Evolutionary conservation across 1,140 invertebrate species (phyloP).

Genomic region (Protaetia brevitarsis): DNA sequence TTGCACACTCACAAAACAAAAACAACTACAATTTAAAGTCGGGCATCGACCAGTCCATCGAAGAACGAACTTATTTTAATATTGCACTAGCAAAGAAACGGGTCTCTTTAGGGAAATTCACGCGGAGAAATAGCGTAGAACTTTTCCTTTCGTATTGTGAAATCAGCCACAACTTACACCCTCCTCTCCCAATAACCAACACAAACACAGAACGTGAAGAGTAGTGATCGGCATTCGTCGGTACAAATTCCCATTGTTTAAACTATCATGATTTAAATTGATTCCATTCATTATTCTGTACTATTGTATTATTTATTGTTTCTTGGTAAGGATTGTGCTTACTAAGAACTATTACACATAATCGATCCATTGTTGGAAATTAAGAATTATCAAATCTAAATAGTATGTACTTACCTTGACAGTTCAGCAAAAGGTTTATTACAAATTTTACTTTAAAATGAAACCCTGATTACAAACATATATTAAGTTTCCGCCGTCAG

Average conservation of each 20-base stretch:
- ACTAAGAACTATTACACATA: too few species aligned
- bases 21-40: conserved; percentile 24
- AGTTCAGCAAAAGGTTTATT: too few species aligned
- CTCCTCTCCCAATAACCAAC: conserved; percentile 30
- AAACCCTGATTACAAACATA: too few species aligned
- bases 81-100: background rate
- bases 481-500: too few species aligned
- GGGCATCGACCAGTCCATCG: background rate
- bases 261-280: conserved; percentile 9
- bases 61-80: conserved; percentile 16
- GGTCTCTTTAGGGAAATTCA: conserved; percentile 23
- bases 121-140: conserved; percentile 22
- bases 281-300: background rate
- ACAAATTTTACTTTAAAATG: too few species aligned
- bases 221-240: background rate
- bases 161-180: conserved; percentile 39
- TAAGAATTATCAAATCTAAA: too few species aligned
- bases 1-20: conserved; percentile 37
- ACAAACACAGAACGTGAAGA: conserved; percentile 26
- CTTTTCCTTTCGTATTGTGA: conserved; percentile 38
- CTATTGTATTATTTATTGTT: too few species aligned
- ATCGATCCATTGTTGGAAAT: too few species aligned
- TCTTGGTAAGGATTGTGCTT: too few species aligned
- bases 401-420: too few species aligned
- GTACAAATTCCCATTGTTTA: conserved; percentile 5